Evolutionary conservation across 2,797 vertebrate genomes (phyloP).

Genomic region (Oceanodroma leucorhoa): DNA sequence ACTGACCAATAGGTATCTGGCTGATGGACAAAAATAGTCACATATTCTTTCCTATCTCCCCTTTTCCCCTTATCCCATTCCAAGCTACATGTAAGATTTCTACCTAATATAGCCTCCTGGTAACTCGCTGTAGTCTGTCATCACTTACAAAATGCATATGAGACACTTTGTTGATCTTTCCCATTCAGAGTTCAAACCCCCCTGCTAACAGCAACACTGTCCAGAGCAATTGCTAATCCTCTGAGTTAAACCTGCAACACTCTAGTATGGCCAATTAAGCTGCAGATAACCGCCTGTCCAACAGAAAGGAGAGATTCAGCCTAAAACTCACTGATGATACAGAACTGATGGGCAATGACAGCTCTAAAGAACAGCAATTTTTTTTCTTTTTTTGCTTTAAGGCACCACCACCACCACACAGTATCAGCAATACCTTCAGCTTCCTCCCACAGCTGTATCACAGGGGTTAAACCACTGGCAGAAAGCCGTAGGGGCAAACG

Average conservation of each 20-base stretch:
- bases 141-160: conserved; percentile 52
- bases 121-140: conserved; percentile 39
- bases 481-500: neutral
- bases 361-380: neutral
- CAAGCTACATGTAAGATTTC: conserved; percentile 48
- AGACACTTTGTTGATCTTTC: conserved; percentile 58
- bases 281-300: conserved; percentile 38
- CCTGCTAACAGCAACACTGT: conserved; percentile 61
- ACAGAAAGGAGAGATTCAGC: neutral
- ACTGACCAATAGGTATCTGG: conserved; percentile 70
- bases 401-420: neutral
- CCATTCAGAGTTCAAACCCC: conserved; percentile 45
- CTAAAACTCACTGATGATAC: neutral
- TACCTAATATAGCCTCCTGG: conserved; percentile 51
- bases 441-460: neutral
- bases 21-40: conserved; percentile 69
- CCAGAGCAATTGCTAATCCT: conserved; percentile 67
- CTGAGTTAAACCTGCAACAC: conserved; percentile 45
- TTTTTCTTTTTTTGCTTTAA: neutral
- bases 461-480: neutral
- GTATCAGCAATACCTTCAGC: neutral
- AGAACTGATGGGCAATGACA: neutral
- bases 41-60: conserved; percentile 25
- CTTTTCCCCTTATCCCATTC: conserved; percentile 53
- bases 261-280: conserved; percentile 27